These are phyloP conservation scores for Urophycis tenuis DNA, from an alignment of 2,797 vertebrate species.

Conservation along the genomic window DNA sequence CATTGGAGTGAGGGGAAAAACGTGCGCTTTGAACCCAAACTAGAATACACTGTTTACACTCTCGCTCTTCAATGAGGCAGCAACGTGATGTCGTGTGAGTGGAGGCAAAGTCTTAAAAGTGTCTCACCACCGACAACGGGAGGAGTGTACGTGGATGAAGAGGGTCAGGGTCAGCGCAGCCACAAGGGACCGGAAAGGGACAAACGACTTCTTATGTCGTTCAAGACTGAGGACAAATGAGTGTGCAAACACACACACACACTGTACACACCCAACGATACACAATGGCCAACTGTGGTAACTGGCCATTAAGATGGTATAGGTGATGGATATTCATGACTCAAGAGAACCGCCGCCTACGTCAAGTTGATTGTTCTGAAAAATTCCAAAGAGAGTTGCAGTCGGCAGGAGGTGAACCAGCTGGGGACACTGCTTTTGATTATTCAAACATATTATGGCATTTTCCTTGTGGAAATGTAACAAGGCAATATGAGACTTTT, in stretches of 20 bases:
- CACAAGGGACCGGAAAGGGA: background rate
- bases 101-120: background rate
- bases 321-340: background rate
- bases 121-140: background rate
- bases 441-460: background rate
- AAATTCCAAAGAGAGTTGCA: background rate
- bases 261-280: background rate
- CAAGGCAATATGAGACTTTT: background rate
- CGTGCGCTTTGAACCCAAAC: background rate
- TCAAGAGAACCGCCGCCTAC: background rate
- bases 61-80: background rate
- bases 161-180: background rate
- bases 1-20: background rate
- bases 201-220: background rate
- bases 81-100: background rate
- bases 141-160: background rate
- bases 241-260: background rate
- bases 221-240: background rate
- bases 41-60: background rate
- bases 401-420: background rate
- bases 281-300: constrained; percentile 6
- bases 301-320: background rate
- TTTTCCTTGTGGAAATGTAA: background rate
- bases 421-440: background rate
- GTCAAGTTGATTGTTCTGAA: background rate